Percentiles rank a stretch among this genome's conserved stretches.
phyloP scores from a whole-genome alignment of 1,140 invertebrate genomes.

The Drosophila mauritiana region DNA sequence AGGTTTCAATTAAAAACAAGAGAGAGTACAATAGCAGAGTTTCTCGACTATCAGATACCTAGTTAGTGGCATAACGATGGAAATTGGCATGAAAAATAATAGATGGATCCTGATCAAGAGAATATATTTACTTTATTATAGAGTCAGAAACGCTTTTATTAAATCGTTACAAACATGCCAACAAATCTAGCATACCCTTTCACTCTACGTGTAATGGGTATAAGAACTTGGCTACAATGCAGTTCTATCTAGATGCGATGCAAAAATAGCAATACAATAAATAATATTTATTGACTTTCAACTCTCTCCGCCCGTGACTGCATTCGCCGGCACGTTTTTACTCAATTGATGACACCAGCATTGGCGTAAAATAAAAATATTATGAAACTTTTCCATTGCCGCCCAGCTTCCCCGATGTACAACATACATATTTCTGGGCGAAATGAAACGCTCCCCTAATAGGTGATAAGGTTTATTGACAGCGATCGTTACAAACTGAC shows the following conservation, averaged over 20 bases:
- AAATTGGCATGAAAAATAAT: no score
- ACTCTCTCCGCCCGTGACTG: constrained; percentile 1
- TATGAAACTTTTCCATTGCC: constrained; percentile 68
- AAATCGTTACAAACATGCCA: no score
- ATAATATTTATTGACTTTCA: constrained; percentile 16
- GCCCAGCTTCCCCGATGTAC: constrained; percentile 14
- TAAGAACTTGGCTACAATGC: no score
- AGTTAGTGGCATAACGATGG: no score
- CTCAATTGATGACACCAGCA: constrained; percentile 30
- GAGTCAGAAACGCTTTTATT: no score
- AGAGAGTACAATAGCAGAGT: background rate
- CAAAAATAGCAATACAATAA: constrained; percentile 10
- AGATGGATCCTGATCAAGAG: no score
- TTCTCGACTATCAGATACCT: no score
- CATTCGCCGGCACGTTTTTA: constrained; percentile 12
- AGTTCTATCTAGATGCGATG: constrained; percentile 1
- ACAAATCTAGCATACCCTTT: no score
- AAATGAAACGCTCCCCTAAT: constrained; percentile 17
- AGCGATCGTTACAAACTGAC: constrained; percentile 61
- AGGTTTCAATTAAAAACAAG: no score
- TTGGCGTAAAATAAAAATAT: constrained; percentile 43
- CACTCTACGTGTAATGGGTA: no score
- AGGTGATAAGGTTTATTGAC: constrained; percentile 79
- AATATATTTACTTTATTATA: no score
- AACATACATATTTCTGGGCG: background rate